Evolutionary conservation across 2,113 vertebrate genomes (phyloP).

Genomic region (Carassius gibelio): DNA sequence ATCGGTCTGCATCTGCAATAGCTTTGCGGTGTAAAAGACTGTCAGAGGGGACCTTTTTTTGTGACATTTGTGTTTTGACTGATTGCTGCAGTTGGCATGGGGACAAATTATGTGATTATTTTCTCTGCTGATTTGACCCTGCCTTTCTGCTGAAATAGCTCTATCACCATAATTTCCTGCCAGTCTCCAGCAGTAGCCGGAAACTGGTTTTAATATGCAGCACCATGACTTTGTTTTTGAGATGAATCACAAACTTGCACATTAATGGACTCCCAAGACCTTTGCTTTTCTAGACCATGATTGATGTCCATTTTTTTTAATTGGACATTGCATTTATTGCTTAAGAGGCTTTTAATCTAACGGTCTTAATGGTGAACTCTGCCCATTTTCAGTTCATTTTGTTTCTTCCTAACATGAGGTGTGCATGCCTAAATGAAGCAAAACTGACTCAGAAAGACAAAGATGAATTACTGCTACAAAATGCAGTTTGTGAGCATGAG

Average conservation of each 20-base stretch:
- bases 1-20: slow-evolving; percentile 1
- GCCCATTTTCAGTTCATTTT: slow-evolving; percentile 33
- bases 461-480: slow-evolving; percentile 31
- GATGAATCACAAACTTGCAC: slow-evolving; percentile 13
- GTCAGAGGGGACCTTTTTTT: slow-evolving; percentile 12
- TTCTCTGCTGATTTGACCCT: slow-evolving; percentile 39
- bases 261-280: slow-evolving; percentile 31
- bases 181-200: neutral
- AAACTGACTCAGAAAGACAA: neutral
- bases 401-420: neutral
- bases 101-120: slow-evolving; percentile 20
- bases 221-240: slow-evolving; percentile 1
- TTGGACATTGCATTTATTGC: slow-evolving; percentile 1
- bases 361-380: slow-evolving; percentile 19
- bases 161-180: slow-evolving; percentile 16
- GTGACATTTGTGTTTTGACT: slow-evolving; percentile 20
- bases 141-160: slow-evolving; percentile 40
- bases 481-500: neutral
- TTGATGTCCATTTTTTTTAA: slow-evolving; percentile 34
- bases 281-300: slow-evolving; percentile 9
- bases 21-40: slow-evolving; percentile 5
- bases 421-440: slow-evolving; percentile 14
- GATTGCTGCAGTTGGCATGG: slow-evolving; percentile 45
- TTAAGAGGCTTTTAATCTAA: slow-evolving; percentile 41
- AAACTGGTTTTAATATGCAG: slow-evolving; percentile 26